Evolutionary conservation across 2,113 vertebrate genomes (phyloP), one percentile per base, ranked within the genome.

Genomic region (Corythaeola cristata): DNA sequence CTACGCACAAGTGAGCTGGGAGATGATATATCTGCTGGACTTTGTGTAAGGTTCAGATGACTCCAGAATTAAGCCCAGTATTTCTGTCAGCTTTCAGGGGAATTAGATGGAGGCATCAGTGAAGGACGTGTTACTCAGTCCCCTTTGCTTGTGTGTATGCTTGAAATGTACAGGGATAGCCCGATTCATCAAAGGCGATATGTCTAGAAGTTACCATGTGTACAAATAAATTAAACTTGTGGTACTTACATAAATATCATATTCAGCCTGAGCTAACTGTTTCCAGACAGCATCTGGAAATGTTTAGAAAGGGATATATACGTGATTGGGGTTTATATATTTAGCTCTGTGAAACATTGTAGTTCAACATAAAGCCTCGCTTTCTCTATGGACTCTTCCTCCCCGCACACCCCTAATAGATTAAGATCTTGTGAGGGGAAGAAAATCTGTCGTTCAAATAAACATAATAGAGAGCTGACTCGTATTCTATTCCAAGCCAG

Each of bases 281-380:
- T 95, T 71, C 72, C n/a, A 90, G 76, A 8, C 55, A 80, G 47
- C 73, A 81, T 47, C 41, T 90, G 93, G 52, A 90, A 92, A 47
- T 63, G 20, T 63, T 89, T 62, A 83, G n/a, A 81, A 73, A n/a
- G 32, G 26, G 26, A 73, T 84, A 55, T 8, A 28, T 2, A 18
- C 0, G 0, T 4, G 9, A 50, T 10, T 58, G 55, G 35, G 26
- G 28, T 89, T 86, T 64, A 27, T 62, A 50, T 24, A 37, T 6
- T 59, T n/a, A 71, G 18, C 26, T 62, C 32, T 80, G 32, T 55
- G n/a, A 77, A 86, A 28, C 24, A 19, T 1, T 69, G 32, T 47
- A 58, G 47, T 47, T 79, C 52, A 41, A 1, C 1, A 1, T 35
- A 60, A 76, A 90, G 17, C 27, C 21, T 75, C 21, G 47, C 8